Base-by-base conservation (phyloP, 2,797 vertebrate genomes). In the Anabas testudineus region DNA sequence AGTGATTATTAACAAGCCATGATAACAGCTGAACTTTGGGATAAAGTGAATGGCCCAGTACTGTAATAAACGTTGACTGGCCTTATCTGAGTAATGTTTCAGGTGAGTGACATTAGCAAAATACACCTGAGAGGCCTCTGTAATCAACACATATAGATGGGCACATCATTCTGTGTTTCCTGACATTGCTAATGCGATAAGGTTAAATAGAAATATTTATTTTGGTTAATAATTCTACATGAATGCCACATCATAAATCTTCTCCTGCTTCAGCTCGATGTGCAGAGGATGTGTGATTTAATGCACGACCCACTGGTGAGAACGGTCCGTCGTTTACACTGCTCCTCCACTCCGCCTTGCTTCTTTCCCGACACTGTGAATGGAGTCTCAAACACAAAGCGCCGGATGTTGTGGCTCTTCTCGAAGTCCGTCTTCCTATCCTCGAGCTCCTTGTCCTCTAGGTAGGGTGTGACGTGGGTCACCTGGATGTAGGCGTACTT, bases 401-500 rank as follows among this genome's bases (percentile, higher is more conserved):
- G 96, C 5, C 96, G 95, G 66, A 99, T 97, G 86, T 99, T 99
- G 80, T 99, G 98, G 82, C 94, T 96, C 77, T 95, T 96, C 90
- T 99, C 98, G 48, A 99, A 99, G 78, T 99, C 97, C 0, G 97
- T 99, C 85, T 95, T 97, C 80, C 98, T 94, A 71, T 99, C 97
- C 72, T 96, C 96, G 53, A 97, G 80, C 87, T 99, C 97, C 75
- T 99, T 99, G 63, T 99, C 97, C 28, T 99, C 97, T 15, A 99
- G 95, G 91, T 97, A 95, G 0, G 97, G 97, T 3, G 89, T 90
- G 46, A 99, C 97, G 0, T 99, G 97, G 1, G 98, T 99, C 85
- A 99, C 97, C 90, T 99, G 98, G 88, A 99, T 98, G 76, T 99
- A 99, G n/a, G 97, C 97, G 1, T 96, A 98, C 89, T 97, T 99